Evolutionary conservation across 1,140 invertebrate genomes (phyloP).

Genomic region (Drosophila melanogaster): Release_6_plus_ISO1_MT NT_033777.3:14091001-14091500

Average conservation of each 20-base stretch:
- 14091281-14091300: conserved; percentile 33
- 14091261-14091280: conserved; percentile 25
- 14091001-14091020: not conserved
- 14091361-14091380: conserved; percentile 55
- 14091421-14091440: not conserved
- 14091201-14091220: conserved; percentile 29
- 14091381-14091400: conserved; percentile 81
- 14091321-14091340: conserved; percentile 43
- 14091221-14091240: conserved; percentile 19
- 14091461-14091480: not conserved
- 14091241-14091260: conserved; percentile 49
- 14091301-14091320: conserved; percentile 41
- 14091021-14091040: not conserved
- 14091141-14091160: conserved; percentile 17
- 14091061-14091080: conserved; percentile 14
- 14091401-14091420: conserved; percentile 54
- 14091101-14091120: conserved; percentile 72
- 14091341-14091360: conserved; percentile 52
- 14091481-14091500: not conserved
- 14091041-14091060: conserved; percentile 16
- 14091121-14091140: conserved; percentile 23
- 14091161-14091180: conserved; percentile 54
- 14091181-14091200: conserved; percentile 30
- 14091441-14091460: not conserved
- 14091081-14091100: conserved; percentile 28